Base-by-base conservation (phyloP, 2,888 invertebrate genomes). In the Cremastinae sp. region DNA sequence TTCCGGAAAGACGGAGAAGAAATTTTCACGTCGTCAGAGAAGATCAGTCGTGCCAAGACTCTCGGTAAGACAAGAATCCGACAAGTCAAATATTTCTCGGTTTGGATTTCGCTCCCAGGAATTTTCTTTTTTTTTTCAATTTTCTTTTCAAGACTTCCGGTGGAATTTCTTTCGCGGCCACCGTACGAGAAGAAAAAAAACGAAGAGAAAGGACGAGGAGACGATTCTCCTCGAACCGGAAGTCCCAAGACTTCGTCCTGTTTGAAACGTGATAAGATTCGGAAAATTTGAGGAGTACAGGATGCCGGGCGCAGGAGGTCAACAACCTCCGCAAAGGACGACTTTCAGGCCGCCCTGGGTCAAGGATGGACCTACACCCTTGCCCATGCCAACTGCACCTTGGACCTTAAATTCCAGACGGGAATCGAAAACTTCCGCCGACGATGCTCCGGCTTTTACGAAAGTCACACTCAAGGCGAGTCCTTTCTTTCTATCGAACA, bases 311-410 rank as follows among this genome's bases (percentile, higher is more conserved):
- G 91, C 91, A 80, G 92, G 92, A 75, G 88, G 90, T 81, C 90
- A 91, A 47, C 89, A 90, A 20, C 90, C 92, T 53, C 92, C 2
- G 28, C 28, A 92, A 85, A 90, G 94, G 78, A 94, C 94, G 79
- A 93, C 93, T 75, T 94, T 93, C 88, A 91, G 94, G 78, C 94
- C 95, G 43, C 95, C 95, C 4, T 95, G 95, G 94, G 94, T 95
- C 61, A 94, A 94, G 85, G 94, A 93, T 77, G 92, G 91, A 12
- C 93, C 93, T 4, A 89, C 91, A 0, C 93, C 93, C 14, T 88
- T 92, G 1, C 91, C 91, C 8, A 90, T 90, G 87, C 92, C 93
- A 4, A 90, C 92, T 0, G 93, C 93, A 5, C 91, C 94, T 0
- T 94, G 94, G 94, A 91, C 92, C 8, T 91, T 93, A 79, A 92